Conservation (phyloP, 1,140 invertebrate species). For the Plectrocnemia conspersa region DNA sequence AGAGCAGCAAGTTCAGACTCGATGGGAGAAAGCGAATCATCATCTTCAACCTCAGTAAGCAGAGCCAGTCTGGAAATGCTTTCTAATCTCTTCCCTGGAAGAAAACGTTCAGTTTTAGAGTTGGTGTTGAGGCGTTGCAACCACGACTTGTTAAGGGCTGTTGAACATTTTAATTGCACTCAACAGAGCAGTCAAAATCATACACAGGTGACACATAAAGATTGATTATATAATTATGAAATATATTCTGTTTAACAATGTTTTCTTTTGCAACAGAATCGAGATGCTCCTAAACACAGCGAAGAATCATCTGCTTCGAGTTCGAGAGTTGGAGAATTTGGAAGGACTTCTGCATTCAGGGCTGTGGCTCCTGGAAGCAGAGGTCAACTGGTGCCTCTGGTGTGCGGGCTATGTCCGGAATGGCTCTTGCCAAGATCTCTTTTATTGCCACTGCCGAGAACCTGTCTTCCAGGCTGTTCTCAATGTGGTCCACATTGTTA, state of each 20-base stretch:
- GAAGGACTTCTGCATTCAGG: constrained; percentile 27
- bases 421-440: constrained; percentile 29
- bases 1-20: too few species aligned
- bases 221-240: background rate
- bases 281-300: background rate
- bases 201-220: constrained; percentile 1
- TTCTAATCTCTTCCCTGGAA: constrained; percentile 77
- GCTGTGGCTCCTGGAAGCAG: constrained; percentile 19
- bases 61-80: constrained; percentile 70
- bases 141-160: constrained; percentile 72
- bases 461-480: constrained; percentile 27
- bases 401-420: constrained; percentile 32
- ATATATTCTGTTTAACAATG: too few species aligned
- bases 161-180: constrained; percentile 51
- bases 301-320: background rate
- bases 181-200: constrained; percentile 28
- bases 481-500: constrained; percentile 34
- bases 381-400: constrained; percentile 29
- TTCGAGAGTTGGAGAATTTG: constrained; percentile 18
- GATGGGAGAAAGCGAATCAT: constrained; percentile 9
- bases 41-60: constrained; percentile 38
- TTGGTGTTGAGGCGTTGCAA: constrained; percentile 80
- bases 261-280: background rate
- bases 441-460: constrained; percentile 11
- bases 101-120: constrained; percentile 82